Base-by-base conservation (phyloP, 1,140 invertebrate species). In the Hesperophylax magnus region DNA sequence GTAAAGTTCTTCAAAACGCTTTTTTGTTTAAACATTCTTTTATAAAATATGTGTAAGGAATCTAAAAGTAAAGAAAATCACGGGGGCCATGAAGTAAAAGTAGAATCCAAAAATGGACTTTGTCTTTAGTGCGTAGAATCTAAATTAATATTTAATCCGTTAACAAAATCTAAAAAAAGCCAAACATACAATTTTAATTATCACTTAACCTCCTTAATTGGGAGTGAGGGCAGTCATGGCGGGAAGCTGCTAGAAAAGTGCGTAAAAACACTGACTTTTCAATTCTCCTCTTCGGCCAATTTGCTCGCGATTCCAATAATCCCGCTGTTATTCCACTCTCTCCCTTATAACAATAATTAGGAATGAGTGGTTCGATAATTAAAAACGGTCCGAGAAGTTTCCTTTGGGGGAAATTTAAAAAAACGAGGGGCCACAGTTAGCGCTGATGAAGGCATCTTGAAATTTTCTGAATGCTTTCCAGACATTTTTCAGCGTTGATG, bases 311-410 rank as follows among this genome's bases (percentile, higher is more conserved):
- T 84, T 82, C 80, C 56, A 82, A 82, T 82, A 82, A 84, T 84
- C 83, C 83, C 72, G 71, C 83, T 82, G 80, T 81, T 84, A 80
- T 81, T 84, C 80, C 83, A 22, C 81, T 77, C 83, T 18, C 52
- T 77, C 87, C 87, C 88, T 90, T 90, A 90, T 90, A 90, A 90
- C 88, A 90, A 90, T 90, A 90, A 90, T 90, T 90, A 90, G 89
- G 87, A 90, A 91, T 91, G 89, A 91, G 89, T 91, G 89, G 89
- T 90, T 89, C 89, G 88, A 90, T 91, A 91, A 91, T 91, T 91
- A 91, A 91, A 91, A 91, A 91, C 89, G 89, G 89, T 90, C 88
- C 89, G 89, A 87, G 22, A 80, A 82, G 31, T 61, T 80, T 47
- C 52, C 54, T 34, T 65, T 47, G 20, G 69, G 79, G 60, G 75